A percentile compares a stretch with the other conserved stretches of the same genome.
These are phyloP conservation scores for Xiphophorus maculatus DNA, from an alignment of 2,113 vertebrate genomes.

Conservation along the genomic window DNA sequence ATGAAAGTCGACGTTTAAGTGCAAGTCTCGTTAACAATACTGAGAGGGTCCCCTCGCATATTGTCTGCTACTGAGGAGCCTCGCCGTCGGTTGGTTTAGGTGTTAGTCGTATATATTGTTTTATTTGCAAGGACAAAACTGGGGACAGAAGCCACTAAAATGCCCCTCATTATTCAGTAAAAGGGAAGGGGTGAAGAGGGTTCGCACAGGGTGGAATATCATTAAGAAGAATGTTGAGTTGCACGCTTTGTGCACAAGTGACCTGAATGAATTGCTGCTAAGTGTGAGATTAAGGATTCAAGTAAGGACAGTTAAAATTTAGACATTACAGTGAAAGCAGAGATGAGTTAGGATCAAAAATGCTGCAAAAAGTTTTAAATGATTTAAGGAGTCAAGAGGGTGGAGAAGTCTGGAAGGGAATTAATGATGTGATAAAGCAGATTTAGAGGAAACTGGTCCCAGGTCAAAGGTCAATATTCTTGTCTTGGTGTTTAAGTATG, in stretches of 20 bases:
- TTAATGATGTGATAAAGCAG: conserved; percentile 72
- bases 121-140: conserved; percentile 83
- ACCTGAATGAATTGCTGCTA: conserved; percentile 27
- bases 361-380: conserved; percentile 25
- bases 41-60: conserved; percentile 67
- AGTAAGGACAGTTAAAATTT: conserved; percentile 2
- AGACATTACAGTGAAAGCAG: neutral
- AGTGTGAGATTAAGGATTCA: conserved; percentile 10
- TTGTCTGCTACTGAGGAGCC: conserved; percentile 68
- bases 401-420: conserved; percentile 69
- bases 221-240: conserved; percentile 64
- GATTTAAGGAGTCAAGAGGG: conserved; percentile 21
- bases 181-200: conserved; percentile 60
- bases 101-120: conserved; percentile 81
- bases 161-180: conserved; percentile 77
- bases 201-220: conserved; percentile 64
- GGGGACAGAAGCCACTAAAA: conserved; percentile 71
- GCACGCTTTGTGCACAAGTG: conserved; percentile 25
- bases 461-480: conserved; percentile 47
- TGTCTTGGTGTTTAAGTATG: conserved; percentile 7
- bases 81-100: conserved; percentile 35
- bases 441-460: conserved; percentile 22
- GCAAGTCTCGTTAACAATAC: conserved; percentile 78
- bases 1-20: conserved; percentile 74
- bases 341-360: conserved; percentile 22